Evolutionary conservation across 37 sponge, comb jelly and placozoan species (phyloP), one percentile per base, ranked within the genome.

Genomic region (Mnemiopsis leidyi): DNA sequence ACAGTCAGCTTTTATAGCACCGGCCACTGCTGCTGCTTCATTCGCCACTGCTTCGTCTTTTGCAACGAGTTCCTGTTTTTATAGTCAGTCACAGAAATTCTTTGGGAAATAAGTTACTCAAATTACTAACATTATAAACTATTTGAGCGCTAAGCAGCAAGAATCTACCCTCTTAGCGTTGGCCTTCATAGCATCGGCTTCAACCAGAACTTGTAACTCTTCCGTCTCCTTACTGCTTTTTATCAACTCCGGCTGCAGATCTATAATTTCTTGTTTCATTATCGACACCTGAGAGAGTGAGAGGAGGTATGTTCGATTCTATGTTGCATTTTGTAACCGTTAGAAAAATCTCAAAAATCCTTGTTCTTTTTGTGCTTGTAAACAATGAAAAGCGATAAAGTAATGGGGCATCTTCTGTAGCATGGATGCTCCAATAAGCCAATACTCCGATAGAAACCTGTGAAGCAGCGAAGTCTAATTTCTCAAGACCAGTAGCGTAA

Each of bases 1-100:
- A 95, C 99, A 99, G 88, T 99, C 99, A 34, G 96, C 96, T 75
- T 97, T 96, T 94, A 99, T 99, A 38, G 95, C 97, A 76, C 96
- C 83, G 18, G 99, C 94, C 38, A 92, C 95, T 36, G 95, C 97
- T 28, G 99, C 99, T 23, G 99, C 97, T 73, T 96, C 93, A 85
- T 99, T 96, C 33, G 99, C 97, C 23, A 96, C 96, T 9, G 95
- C 96, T 68, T 99, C 99, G 93, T 99, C 99, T 25, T 96, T 96
- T 28, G 97, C 97, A 26, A 99, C 99, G 31, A 99, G 95, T 96
- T 97, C 68, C 67, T 85, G 68, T 48, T 48, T 18, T 48, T 48
- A 48, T 5, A 48, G 61, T 18, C 61, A 13, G 61, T 48, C 61
- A 48, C n/a, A n/a, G n/a, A n/a, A n/a, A n/a, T n/a, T n/a, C n/a